phyloP scores from a whole-genome alignment of 2,888 invertebrate species.

The Dasysyrphus albostriatus region DNA sequence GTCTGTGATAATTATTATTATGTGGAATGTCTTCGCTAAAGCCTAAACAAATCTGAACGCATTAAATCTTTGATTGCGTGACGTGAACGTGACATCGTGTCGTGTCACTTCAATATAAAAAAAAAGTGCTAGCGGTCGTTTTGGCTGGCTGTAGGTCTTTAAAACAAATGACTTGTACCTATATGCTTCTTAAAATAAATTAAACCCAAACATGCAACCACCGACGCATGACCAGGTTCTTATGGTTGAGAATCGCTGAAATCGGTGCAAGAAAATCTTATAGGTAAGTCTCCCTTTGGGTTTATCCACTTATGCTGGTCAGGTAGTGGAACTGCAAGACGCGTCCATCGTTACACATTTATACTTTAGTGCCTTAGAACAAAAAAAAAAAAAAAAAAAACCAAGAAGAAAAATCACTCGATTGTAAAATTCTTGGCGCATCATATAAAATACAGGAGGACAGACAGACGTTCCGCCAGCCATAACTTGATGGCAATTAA shows the following conservation, averaged over 20 bases:
- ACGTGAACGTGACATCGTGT: constrained; percentile 31
- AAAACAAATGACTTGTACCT: constrained; percentile 28
- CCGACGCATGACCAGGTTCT: constrained; percentile 65
- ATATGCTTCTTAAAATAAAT: constrained; percentile 32
- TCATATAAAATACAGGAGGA: constrained; percentile 39
- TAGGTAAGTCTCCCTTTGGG: constrained; percentile 4
- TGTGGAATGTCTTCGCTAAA: constrained; percentile 18
- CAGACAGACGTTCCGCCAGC: constrained; percentile 60
- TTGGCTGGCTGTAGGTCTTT: constrained; percentile 1
- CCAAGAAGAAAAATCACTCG: constrained; percentile 45
- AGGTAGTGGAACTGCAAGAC: constrained; percentile 56
- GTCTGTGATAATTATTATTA: constrained; percentile 45
- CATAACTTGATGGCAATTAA: constrained; percentile 71
- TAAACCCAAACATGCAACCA: constrained; percentile 44
- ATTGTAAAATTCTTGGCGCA: constrained; percentile 66
- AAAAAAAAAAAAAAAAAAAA: not conserved
- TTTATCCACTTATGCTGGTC: constrained; percentile 49
- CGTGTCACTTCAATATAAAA: constrained; percentile 29
- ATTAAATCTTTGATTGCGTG: constrained; percentile 59
- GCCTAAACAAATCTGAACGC: constrained; percentile 52
- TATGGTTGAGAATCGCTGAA: constrained; percentile 33
- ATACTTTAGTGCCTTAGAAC: not conserved
- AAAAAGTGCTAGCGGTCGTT: not conserved
- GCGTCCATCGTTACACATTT: constrained; percentile 59
- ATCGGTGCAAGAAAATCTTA: constrained; percentile 45